Conservation (phyloP, 2,113 vertebrate genomes). For the Climacteris rufus region DNA sequence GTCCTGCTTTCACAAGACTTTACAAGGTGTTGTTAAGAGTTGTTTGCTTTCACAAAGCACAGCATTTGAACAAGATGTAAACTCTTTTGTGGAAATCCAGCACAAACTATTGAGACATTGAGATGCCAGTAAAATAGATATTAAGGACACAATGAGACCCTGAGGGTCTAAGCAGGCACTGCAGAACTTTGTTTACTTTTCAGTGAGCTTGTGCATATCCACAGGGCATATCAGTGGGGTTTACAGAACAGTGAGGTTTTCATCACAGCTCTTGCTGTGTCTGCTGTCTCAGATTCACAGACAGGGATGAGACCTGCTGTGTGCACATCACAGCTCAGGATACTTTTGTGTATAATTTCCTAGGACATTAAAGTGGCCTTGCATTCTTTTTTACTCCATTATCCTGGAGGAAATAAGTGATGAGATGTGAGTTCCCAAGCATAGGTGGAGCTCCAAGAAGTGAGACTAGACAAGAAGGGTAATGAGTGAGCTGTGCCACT, state of each 20-base stretch:
- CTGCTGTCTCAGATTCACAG: not conserved
- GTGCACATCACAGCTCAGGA: not conserved
- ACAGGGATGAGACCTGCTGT: not conserved
- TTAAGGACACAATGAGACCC: not conserved
- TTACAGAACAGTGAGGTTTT: not conserved
- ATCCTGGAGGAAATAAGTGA: not conserved
- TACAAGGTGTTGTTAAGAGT: not conserved
- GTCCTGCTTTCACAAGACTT: not conserved
- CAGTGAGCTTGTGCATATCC: not conserved
- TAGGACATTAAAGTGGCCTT: not conserved
- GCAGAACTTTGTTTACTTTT: not conserved
- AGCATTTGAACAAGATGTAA: rapidly evolving
- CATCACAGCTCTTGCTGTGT: not conserved
- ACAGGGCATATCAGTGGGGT: not conserved
- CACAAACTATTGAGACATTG: not conserved
- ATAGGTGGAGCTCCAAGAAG: not conserved
- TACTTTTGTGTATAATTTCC: not conserved
- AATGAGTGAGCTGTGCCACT: not conserved
- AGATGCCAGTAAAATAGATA: not conserved
- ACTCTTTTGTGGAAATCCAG: not conserved
- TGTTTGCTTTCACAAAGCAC: not conserved
- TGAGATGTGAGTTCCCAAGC: not conserved
- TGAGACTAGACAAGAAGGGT: not conserved
- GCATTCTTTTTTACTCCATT: not conserved
- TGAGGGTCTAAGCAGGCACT: not conserved